A percentile compares a stretch with the other conserved stretches of the same genome.
Evolutionary conservation across 2,888 invertebrate genomes (phyloP).

Genomic region (Orthosia incerta): DNA sequence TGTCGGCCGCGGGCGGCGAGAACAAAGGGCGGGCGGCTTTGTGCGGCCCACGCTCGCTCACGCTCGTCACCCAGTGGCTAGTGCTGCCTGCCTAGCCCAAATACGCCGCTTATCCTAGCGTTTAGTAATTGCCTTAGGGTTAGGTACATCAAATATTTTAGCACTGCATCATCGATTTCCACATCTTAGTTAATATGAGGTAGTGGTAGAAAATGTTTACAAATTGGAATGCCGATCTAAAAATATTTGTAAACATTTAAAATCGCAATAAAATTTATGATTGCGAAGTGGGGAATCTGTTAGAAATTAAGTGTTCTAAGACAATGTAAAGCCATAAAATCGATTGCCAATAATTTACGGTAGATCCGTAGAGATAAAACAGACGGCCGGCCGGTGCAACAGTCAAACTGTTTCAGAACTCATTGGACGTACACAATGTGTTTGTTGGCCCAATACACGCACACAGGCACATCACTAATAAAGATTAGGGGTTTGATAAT

Average conservation of each 20-base stretch:
- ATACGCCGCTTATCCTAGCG: conserved; percentile 24
- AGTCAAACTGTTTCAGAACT: conserved; percentile 43
- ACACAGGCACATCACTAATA: conserved; percentile 18
- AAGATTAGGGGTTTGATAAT: conserved; percentile 44
- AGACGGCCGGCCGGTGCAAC: conserved; percentile 45
- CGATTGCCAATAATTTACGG: conserved; percentile 71
- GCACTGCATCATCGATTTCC: conserved; percentile 11
- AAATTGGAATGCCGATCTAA: conserved; percentile 17
- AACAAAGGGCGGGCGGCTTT: conserved; percentile 77
- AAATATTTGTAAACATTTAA: conserved; percentile 40
- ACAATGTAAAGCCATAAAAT: conserved; percentile 71
- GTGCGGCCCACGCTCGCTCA: conserved; percentile 63
- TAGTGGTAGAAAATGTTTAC: conserved; percentile 5
- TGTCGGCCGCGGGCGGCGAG: conserved; percentile 65
- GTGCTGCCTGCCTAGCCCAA: conserved; percentile 35
- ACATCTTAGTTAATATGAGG: background rate
- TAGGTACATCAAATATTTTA: conserved; percentile 11
- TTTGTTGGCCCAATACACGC: conserved; percentile 15
- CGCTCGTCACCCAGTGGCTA: conserved; percentile 40
- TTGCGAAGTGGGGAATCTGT: conserved; percentile 49
- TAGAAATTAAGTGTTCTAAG: conserved; percentile 61
- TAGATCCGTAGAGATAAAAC: conserved; percentile 61
- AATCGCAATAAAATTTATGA: conserved; percentile 54
- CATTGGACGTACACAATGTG: conserved; percentile 19
- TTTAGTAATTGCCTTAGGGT: conserved; percentile 21